phyloP scores from a whole-genome alignment of 2,888 invertebrate species.

The Chloromyia formosa region DNA sequence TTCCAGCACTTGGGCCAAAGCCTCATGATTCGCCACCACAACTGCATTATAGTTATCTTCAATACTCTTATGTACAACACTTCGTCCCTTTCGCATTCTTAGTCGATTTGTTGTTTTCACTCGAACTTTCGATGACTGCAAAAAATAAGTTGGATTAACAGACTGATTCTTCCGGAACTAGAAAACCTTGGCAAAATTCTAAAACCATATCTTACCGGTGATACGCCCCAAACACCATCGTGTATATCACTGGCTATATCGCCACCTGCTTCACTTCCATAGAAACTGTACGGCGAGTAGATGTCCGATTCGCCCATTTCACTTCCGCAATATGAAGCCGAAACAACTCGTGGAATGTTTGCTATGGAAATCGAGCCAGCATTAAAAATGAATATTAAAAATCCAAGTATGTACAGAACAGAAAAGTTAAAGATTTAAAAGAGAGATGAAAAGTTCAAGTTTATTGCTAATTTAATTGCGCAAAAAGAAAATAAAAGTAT shows the following conservation, averaged over 20 bases:
- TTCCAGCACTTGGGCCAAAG: constrained; percentile 86
- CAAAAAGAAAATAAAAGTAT: constrained; percentile 22
- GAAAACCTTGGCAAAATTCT: not conserved
- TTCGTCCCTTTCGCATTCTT: constrained; percentile 80
- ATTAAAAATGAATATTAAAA: not conserved
- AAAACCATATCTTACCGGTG: constrained; percentile 55
- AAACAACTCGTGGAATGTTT: constrained; percentile 69
- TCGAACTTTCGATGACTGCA: constrained; percentile 59
- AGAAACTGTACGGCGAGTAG: constrained; percentile 83
- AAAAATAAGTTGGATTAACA: constrained; percentile 40
- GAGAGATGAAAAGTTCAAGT: not conserved
- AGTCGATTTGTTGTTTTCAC: constrained; percentile 70
- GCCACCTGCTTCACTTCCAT: constrained; percentile 67
- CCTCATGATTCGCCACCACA: constrained; percentile 89
- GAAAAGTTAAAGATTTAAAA: not conserved
- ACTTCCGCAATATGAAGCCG: constrained; percentile 83
- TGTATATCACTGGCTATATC: constrained; percentile 63
- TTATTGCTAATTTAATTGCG: not conserved
- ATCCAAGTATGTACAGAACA: too few species aligned
- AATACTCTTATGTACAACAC: constrained; percentile 83
- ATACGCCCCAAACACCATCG: constrained; percentile 63
- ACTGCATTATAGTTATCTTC: constrained; percentile 93
- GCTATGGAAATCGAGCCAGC: constrained; percentile 52
- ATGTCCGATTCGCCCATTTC: constrained; percentile 84
- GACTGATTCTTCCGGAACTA: constrained; percentile 9